Base-by-base conservation (phyloP, 2,888 invertebrate species). In the Eupithecia dodoneata region DNA sequence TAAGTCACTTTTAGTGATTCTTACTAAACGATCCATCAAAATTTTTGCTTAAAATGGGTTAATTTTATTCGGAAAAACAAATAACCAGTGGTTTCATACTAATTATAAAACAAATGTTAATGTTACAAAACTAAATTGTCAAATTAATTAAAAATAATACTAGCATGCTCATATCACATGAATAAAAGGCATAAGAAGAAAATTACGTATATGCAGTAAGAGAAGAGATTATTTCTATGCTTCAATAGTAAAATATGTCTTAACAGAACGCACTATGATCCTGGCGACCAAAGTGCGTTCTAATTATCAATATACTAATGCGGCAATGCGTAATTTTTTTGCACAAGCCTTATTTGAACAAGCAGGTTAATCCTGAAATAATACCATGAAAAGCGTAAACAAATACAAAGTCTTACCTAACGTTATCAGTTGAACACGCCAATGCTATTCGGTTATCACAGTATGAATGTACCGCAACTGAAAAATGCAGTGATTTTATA, bases 401-500 rank as follows among this genome's bases (percentile, higher is more conserved):
- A 73, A 59, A 18, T 75, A 74, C 71, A 42, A 71, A 75, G 42
- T 9, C 77, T 67, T 72, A 12, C 66, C 66, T 66, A 42, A 42
- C 63, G 41, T 45, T 75, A 69, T 74, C 18, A 69, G 55, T 72
- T 52, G 69, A 63, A 65, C 75, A 77, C 79, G 47, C 47, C 70
- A 71, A 49, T 41, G 4, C 59, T 55, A 55, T 70, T 15, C 73
- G 44, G 74, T 66, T 74, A 70, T 76, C 59, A 72, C 75, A 44
- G 44, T 15, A 55, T 55, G 72, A 77, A 77, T 79, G 77, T 76
- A 66, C 55, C 74, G 71, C 65, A 18, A 63, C 18, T 77, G 7
- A 72, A 74, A 79, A 76, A 74, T 72, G 55, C 72, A 47, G 70
- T 65, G 72, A 73, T 49, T 79, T 55, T 79, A 79, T 79, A 79